Conservation (phyloP, 2,113 vertebrate genomes). For the Pyxicephalus adspersus region DNA sequence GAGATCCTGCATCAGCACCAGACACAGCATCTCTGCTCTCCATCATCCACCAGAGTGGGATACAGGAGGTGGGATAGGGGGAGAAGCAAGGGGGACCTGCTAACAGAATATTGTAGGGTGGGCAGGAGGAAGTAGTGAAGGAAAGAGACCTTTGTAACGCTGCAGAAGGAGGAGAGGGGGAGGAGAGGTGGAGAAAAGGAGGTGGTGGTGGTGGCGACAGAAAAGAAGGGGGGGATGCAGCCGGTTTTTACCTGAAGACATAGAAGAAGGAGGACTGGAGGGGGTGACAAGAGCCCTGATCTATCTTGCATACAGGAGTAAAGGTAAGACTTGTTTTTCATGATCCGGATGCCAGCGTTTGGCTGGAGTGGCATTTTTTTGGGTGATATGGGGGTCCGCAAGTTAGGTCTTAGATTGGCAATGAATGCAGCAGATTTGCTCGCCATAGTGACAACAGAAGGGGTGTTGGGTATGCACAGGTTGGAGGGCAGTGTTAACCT, state of each 20-base stretch:
- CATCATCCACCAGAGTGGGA: slow-evolving; percentile 50
- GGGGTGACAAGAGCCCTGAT: slow-evolving; percentile 31
- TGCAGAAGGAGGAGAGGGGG: slow-evolving; percentile 49
- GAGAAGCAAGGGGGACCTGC: slow-evolving; percentile 28
- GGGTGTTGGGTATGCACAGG: slow-evolving; percentile 9
- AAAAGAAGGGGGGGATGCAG: slow-evolving; percentile 1
- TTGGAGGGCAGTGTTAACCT: slow-evolving; percentile 24
- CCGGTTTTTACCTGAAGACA: slow-evolving; percentile 52
- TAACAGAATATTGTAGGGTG: slow-evolving; percentile 15
- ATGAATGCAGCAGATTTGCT: slow-evolving; percentile 12
- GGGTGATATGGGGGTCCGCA: background rate
- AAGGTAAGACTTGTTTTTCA: slow-evolving; percentile 42
- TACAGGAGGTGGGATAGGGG: slow-evolving; percentile 51
- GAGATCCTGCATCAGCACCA: slow-evolving; percentile 54
- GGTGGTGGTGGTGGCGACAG: slow-evolving; percentile 27
- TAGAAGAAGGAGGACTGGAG: slow-evolving; percentile 35
- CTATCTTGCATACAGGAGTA: slow-evolving; percentile 13
- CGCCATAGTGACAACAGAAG: background rate
- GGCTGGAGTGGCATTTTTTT: slow-evolving; percentile 9
- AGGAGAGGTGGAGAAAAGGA: slow-evolving; percentile 21
- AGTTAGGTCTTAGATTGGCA: slow-evolving; percentile 11
- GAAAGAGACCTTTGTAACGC: slow-evolving; percentile 45
- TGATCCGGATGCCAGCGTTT: background rate
- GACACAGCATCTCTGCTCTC: slow-evolving; percentile 43
- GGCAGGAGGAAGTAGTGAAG: slow-evolving; percentile 40